Evolutionary conservation across 2,888 invertebrate species (phyloP).

Genomic region (Lasioglossum pauxillum): DNA sequence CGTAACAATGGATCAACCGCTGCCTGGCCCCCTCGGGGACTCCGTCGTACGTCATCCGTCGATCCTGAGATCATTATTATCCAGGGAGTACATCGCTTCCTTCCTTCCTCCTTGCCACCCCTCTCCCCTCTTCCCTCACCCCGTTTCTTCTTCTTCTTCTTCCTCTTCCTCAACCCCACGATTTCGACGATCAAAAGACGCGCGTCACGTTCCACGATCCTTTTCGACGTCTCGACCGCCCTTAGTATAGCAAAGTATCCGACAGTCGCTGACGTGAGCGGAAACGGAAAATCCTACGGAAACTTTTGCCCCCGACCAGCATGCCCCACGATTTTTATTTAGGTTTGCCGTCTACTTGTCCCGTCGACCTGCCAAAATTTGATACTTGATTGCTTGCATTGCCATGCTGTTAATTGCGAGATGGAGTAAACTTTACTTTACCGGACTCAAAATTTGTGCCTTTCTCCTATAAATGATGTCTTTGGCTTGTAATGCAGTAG

Average conservation of each 20-base stretch:
- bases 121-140: slow-evolving; percentile 45
- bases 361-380: background rate
- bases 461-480: no score
- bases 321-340: background rate
- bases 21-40: slow-evolving; percentile 74
- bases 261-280: slow-evolving; percentile 1
- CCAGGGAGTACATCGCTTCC: slow-evolving; percentile 59
- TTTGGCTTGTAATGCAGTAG: no score
- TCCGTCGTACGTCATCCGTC: slow-evolving; percentile 77
- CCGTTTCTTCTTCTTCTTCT: slow-evolving; percentile 20
- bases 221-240: slow-evolving; percentile 42
- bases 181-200: slow-evolving; percentile 54
- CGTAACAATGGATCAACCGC: slow-evolving; percentile 80
- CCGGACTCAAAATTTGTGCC: no score
- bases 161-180: slow-evolving; percentile 31
- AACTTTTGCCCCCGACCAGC: background rate
- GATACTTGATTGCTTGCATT: background rate
- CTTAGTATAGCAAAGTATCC: background rate
- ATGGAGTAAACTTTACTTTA: no score
- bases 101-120: slow-evolving; percentile 48
- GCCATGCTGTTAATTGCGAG: no score
- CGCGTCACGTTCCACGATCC: slow-evolving; percentile 56
- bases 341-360: background rate
- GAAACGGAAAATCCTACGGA: slow-evolving; percentile 14
- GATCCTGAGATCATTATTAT: slow-evolving; percentile 73